Base-by-base conservation (phyloP, 2,797 vertebrate genomes). In the Halcyon leucocephala region DNA sequence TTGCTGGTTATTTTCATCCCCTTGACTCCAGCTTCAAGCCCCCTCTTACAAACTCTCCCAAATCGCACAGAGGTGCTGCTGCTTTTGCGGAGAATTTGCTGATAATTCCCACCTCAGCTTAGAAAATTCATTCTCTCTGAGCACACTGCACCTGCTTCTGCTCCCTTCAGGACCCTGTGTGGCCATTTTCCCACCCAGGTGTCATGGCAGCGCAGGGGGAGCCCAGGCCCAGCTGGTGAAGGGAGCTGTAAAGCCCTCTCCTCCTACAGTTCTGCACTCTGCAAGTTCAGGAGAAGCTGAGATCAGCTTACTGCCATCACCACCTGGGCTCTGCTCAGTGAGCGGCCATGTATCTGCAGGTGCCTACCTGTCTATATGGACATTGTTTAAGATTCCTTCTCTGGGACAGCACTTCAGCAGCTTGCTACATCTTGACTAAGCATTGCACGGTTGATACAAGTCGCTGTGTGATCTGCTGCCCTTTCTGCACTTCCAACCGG, bases 131-230 rank as follows among this genome's bases (percentile, higher is more conserved):
- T 1, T 2, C 28, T 74, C 4, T 1, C 58, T 58, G 33, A 76
- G 51, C 19, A 54, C 7, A 33, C 2, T 25, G 31, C 22, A 35
- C 46, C 29, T 62, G 24, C 26, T n/a, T 84, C 67, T 41, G 10
- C 69, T 71, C 35, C 41, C 29, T 89, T 35, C 37, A 64, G 41
- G n/a, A 41, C 21, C 4, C 20, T 52, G 37, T 21, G 17, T 2
- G 13, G 17, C 24, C 35, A 10, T n/a, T 37, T 62, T 24, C 35
- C 55, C 33, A 21, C 0, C 0, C 1, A 2, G 10, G 26, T 12
- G n/a, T 19, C 57, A 26, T 15, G 6, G 22, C 0, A 0, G 33
- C 0, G 6, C 5, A 14, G 33, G 8, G n/a, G 41, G 24, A 31
- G 7, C 22, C 18, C 11, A 49, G 46, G 26, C 1, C 6, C 25